These are phyloP conservation scores for Pachycephus smyrnensis DNA, from an alignment of 2,888 invertebrate genomes.

Conservation along the genomic window DNA sequence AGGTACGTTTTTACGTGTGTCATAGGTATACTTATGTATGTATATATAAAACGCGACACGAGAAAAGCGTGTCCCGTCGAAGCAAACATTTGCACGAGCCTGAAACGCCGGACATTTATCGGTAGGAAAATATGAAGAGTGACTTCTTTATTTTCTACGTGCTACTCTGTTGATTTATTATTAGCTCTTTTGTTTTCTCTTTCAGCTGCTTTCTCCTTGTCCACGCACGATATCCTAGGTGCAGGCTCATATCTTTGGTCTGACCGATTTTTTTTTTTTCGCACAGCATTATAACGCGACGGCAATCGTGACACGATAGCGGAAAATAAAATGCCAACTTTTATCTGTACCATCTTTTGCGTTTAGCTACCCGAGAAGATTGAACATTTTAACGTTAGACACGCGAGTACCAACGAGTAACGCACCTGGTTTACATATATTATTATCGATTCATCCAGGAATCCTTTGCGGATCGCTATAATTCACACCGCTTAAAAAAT, in stretches of 20 bases:
- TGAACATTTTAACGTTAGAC: neutral
- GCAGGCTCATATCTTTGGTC: conserved; percentile 42
- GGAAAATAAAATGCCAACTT: neutral
- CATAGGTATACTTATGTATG: neutral
- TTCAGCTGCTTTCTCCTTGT: conserved; percentile 2
- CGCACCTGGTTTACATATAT: neutral
- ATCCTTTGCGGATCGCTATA: neutral
- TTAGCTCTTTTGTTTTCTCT: neutral
- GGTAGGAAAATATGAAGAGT: conserved; percentile 43
- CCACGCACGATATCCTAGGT: conserved; percentile 19
- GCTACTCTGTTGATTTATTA: neutral
- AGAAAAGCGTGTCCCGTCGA: neutral
- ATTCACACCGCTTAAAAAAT: neutral
- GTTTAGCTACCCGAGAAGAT: neutral
- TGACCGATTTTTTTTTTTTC: conserved; percentile 32
- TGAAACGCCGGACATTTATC: conserved; percentile 10
- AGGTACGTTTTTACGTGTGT: neutral
- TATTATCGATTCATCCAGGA: neutral
- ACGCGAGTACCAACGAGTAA: neutral
- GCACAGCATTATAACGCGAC: neutral
- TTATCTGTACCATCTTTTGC: neutral
- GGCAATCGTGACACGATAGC: neutral
- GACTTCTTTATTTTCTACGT: conserved; percentile 32
- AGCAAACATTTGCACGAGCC: neutral
- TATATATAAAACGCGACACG: neutral